A percentile compares a stretch with the other conserved stretches of the same genome.
phyloP scores from a whole-genome alignment of 2,113 vertebrate genomes.

The Cyanoliseus patagonus region DNA sequence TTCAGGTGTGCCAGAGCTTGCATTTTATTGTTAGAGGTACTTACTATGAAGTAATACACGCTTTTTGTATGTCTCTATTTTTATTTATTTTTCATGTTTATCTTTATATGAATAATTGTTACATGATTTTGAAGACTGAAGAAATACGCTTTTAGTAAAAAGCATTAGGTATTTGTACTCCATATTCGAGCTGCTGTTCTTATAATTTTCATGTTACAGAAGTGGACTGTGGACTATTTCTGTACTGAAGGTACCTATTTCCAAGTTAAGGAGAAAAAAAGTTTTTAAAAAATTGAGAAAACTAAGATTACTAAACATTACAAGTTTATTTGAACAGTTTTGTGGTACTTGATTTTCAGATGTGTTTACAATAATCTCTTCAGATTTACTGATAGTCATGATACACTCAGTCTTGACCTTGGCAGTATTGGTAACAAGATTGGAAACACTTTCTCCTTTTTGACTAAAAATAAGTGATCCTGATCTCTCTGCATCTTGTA shows the following conservation, averaged over 20 bases:
- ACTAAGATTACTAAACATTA: neutral
- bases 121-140: neutral
- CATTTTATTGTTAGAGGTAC: neutral
- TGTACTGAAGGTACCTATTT: neutral
- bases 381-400: neutral
- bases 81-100: neutral
- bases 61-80: neutral
- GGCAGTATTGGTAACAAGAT: neutral
- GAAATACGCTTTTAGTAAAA: neutral
- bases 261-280: neutral
- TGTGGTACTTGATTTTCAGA: neutral
- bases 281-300: neutral
- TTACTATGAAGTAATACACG: rapidly evolving
- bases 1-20: neutral
- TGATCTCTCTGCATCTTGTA: neutral
- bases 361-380: neutral
- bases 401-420: neutral
- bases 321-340: neutral
- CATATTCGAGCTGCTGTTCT: neutral
- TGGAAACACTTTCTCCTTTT: neutral
- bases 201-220: neutral
- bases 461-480: neutral
- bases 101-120: neutral
- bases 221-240: neutral
- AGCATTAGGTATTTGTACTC: neutral